phyloP scores from a whole-genome alignment of 2,113 vertebrate species.

The Coptodon bakossiorum region DNA sequence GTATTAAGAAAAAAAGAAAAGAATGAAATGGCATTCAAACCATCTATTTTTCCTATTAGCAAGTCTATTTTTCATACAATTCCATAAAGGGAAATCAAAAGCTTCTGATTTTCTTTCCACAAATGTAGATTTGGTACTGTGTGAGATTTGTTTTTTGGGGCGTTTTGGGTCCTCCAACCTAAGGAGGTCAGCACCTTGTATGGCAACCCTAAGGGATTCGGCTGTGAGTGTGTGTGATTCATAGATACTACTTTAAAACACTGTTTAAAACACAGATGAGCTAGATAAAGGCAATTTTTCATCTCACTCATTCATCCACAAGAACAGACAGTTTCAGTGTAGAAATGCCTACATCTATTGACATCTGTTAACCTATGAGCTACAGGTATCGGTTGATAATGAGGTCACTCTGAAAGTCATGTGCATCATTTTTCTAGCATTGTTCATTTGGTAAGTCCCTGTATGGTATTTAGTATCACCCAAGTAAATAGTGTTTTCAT shows the following conservation, averaged over 20 bases:
- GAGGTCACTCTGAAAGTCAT: not conserved
- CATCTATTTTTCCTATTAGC: not conserved
- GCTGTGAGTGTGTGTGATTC: not conserved
- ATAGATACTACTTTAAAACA: not conserved
- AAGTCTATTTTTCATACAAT: not conserved
- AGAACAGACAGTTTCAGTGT: not conserved
- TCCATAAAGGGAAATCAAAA: not conserved
- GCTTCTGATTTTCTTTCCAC: not conserved
- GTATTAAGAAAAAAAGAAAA: not conserved
- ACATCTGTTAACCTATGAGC: not conserved
- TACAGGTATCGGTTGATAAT: not conserved
- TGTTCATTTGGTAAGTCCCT: not conserved
- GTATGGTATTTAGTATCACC: not conserved
- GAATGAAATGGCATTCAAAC: not conserved
- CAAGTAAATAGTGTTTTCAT: not conserved
- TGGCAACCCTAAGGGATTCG: not conserved
- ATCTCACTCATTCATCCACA: not conserved
- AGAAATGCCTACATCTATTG: not conserved
- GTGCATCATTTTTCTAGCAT: not conserved
- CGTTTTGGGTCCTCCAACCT: not conserved
- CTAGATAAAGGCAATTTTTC: not conserved
- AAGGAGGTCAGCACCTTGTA: not conserved
- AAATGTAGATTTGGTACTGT: not conserved
- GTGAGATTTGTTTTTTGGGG: not conserved
- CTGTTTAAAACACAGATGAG: not conserved